A percentile compares a stretch with the other conserved stretches of the same genome.
Conservation (phyloP, 2,888 invertebrate species). For the Thumatha senex region DNA sequence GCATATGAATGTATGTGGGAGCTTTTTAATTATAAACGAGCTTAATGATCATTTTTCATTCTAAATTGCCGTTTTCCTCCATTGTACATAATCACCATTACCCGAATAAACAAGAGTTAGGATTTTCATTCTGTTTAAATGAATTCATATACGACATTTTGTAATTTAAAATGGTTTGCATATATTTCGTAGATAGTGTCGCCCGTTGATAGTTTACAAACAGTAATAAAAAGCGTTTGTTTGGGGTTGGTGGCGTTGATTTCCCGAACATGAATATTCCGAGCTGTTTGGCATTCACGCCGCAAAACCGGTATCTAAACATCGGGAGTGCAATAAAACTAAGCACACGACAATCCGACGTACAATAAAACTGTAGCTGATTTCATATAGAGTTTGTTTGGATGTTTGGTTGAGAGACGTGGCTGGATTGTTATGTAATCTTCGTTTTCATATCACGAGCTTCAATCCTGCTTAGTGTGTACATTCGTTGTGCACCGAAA, state of each 20-base stretch:
- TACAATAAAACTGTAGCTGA: constrained; percentile 66
- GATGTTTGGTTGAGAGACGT: constrained; percentile 30
- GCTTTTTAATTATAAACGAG: constrained; percentile 77
- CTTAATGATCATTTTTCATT: constrained; percentile 81
- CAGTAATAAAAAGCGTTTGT: constrained; percentile 56
- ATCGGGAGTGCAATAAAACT: constrained; percentile 75
- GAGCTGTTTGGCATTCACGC: constrained; percentile 62
- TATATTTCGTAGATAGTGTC: constrained; percentile 23
- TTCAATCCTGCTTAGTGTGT: constrained; percentile 58
- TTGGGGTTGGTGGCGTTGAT: constrained; percentile 45
- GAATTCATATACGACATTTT: constrained; percentile 33
- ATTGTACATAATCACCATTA: constrained; percentile 76
- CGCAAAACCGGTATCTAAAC: constrained; percentile 60
- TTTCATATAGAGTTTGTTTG: constrained; percentile 48
- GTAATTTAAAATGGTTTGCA: constrained; percentile 29
- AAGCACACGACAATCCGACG: constrained; percentile 74
- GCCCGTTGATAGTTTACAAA: constrained; percentile 46
- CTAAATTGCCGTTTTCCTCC: constrained; percentile 75
- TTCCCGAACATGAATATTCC: constrained; percentile 73
- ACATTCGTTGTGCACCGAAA: constrained; percentile 7
- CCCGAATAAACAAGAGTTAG: constrained; percentile 47
- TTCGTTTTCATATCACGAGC: constrained; percentile 77
- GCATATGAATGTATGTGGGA: constrained; percentile 55
- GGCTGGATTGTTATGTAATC: constrained; percentile 60
- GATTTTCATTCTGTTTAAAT: constrained; percentile 41